Evolutionary conservation across 2,113 vertebrate species (phyloP).

Genomic region (Okapia johnstoni): DNA sequence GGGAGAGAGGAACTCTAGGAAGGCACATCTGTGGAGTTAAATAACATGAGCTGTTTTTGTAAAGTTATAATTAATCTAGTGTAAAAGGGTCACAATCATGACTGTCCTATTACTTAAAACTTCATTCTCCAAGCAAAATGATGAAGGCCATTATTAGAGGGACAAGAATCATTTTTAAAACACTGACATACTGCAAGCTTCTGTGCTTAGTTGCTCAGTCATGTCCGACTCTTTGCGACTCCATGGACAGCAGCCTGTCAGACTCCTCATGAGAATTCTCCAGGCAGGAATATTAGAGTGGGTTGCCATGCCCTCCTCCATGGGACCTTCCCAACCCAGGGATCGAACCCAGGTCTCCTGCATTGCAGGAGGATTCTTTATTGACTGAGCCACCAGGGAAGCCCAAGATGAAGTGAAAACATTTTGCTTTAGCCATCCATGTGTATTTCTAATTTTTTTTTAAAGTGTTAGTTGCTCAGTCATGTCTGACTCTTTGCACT

Average conservation of each 20-base stretch:
- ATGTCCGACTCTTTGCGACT: rapidly evolving
- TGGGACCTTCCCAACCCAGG: background rate
- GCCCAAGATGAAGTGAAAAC: background rate
- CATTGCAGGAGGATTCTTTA: rapidly evolving
- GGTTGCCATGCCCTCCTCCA: background rate
- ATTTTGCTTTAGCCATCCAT: background rate
- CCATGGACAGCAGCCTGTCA: rapidly evolving
- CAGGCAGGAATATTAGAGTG: background rate
- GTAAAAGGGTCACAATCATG: background rate
- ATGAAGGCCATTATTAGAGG: background rate
- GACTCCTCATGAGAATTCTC: background rate
- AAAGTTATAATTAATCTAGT: background rate
- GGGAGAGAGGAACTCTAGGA: too few species aligned
- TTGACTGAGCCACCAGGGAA: background rate
- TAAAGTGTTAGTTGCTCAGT: background rate
- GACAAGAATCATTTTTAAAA: constrained; percentile 1
- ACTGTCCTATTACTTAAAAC: background rate
- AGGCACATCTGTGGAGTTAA: background rate
- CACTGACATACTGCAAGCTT: background rate
- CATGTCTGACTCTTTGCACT: background rate
- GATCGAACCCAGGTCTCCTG: background rate
- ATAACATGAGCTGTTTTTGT: background rate
- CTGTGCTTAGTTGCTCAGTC: background rate
- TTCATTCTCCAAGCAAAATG: background rate
- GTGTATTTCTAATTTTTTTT: background rate